These are phyloP conservation scores for Odontamblyopus lacepedii DNA, from an alignment of 2,797 vertebrate genomes.

Conservation along the genomic window DNA sequence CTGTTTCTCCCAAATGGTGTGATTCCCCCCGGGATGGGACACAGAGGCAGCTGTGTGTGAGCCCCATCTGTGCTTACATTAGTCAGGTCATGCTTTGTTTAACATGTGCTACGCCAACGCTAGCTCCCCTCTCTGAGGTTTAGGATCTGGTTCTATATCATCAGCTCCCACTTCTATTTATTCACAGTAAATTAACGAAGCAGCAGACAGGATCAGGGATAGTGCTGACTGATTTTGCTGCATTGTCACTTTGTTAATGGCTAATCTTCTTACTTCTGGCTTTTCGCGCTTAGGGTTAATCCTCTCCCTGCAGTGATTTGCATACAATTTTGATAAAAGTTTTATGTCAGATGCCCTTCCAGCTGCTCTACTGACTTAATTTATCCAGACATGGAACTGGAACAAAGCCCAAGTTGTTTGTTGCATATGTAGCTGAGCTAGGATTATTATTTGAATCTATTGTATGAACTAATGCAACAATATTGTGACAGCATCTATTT, in stretches of 20 bases:
- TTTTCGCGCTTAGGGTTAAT: neutral
- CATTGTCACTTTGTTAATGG: constrained; percentile 1
- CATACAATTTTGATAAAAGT: neutral
- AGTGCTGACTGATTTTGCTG: neutral
- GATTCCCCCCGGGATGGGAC: constrained; percentile 70
- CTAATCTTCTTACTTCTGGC: constrained; percentile 7
- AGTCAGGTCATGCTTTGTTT: constrained; percentile 72
- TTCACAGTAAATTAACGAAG: constrained; percentile 10
- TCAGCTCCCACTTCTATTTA: constrained; percentile 10
- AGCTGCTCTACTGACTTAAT: neutral
- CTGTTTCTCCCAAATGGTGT: constrained; percentile 43
- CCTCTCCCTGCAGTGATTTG: neutral
- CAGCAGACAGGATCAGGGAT: neutral
- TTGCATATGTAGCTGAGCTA: neutral
- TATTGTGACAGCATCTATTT: constrained; percentile 3
- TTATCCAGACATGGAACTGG: neutral
- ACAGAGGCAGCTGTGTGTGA: constrained; percentile 72
- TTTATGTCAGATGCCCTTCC: neutral
- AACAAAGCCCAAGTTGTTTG: neutral
- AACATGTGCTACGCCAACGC: constrained; percentile 50
- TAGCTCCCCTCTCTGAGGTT: constrained; percentile 30
- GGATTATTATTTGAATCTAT: neutral
- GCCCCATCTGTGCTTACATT: constrained; percentile 77
- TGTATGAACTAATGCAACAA: neutral
- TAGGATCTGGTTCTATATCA: constrained; percentile 27